Evolutionary conservation across 2,888 invertebrate species (phyloP).

Genomic region (Dasysyrphus albostriatus): DNA sequence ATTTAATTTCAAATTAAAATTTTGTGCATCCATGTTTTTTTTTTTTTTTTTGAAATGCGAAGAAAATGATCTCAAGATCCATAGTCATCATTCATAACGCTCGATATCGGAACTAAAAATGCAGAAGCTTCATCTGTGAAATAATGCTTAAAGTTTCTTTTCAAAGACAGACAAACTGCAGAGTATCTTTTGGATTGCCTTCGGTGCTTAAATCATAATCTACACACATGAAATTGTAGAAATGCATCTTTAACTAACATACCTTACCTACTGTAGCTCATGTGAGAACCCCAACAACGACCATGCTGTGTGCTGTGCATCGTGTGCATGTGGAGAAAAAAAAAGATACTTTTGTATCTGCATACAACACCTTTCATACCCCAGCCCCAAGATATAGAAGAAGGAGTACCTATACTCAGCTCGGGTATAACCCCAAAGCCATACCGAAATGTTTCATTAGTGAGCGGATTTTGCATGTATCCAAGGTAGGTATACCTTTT

Average conservation of each 20-base stretch:
- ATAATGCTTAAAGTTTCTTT: constrained; percentile 36
- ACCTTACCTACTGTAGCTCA: not conserved
- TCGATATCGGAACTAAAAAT: constrained; percentile 64
- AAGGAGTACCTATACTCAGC: constrained; percentile 44
- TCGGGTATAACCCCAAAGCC: constrained; percentile 38
- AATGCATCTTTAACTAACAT: constrained; percentile 51
- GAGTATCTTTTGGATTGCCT: constrained; percentile 37
- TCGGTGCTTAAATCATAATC: constrained; percentile 55
- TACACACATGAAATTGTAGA: constrained; percentile 66
- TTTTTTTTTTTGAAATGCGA: not conserved
- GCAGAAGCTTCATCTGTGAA: constrained; percentile 15
- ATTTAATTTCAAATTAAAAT: constrained; percentile 71
- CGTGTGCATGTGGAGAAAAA: constrained; percentile 5
- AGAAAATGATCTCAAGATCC: constrained; percentile 24
- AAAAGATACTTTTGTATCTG: constrained; percentile 32
- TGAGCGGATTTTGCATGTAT: constrained; percentile 57
- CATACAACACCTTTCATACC: constrained; percentile 35
- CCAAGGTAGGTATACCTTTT: not conserved
- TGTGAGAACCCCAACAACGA: constrained; percentile 57
- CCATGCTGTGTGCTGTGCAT: not conserved
- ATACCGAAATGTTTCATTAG: constrained; percentile 66
- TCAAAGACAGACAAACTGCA: constrained; percentile 16
- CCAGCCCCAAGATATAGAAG: constrained; percentile 20
- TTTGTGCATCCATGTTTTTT: constrained; percentile 49
- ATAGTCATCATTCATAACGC: constrained; percentile 67